phyloP scores from a whole-genome alignment of 2,888 invertebrate species.

The Zaprionus bogoriensis region DNA sequence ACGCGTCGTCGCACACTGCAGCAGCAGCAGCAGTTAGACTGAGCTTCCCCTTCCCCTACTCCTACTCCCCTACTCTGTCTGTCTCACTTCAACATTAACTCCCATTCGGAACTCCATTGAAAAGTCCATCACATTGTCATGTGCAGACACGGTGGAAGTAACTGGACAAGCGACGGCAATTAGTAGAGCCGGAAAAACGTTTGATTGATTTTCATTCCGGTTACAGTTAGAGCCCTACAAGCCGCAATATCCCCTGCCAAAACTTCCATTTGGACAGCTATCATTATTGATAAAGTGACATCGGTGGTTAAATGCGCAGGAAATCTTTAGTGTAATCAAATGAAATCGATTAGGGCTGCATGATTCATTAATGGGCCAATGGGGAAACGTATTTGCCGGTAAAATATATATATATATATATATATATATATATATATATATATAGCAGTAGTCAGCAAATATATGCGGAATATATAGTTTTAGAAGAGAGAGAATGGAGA shows the following conservation, averaged over 20 bases:
- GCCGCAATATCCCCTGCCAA: no score
- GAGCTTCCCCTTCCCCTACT: background rate
- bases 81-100: background rate
- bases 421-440: background rate
- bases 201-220: background rate
- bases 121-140: background rate
- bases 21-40: background rate
- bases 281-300: conserved; percentile 12
- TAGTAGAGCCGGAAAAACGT: background rate
- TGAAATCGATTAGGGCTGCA: background rate
- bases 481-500: no score
- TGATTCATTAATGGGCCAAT: background rate
- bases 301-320: background rate
- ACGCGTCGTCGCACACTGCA: conserved; percentile 10
- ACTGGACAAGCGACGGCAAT: background rate
- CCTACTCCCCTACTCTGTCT: background rate
- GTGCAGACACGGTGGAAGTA: no score
- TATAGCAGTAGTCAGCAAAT: no score
- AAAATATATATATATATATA: background rate
- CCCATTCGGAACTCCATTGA: background rate
- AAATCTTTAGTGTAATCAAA: background rate
- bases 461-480: no score
- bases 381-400: background rate
- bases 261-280: no score
- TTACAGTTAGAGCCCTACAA: background rate